Evolutionary conservation across 2,888 invertebrate species (phyloP), one percentile per base, ranked within the genome.

Genomic region (Agrochola litura): DNA sequence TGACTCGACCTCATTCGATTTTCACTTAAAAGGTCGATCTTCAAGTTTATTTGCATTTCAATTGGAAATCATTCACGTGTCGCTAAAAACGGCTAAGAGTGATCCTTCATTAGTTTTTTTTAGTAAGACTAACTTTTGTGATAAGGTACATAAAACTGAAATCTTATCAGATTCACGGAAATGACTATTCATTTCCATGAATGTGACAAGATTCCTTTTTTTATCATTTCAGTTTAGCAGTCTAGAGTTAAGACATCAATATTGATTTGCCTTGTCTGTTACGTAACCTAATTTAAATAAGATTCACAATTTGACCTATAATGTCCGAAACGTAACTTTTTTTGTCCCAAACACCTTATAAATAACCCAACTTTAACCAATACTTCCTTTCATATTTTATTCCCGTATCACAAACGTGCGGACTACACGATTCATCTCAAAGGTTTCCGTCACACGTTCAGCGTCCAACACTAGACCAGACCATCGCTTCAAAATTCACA

Each of bases 401-500:
- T 72, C 58, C 58, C 22, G 43, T 49, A 65, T 76, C 46, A 63
- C 58, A 68, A 61, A 72, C 69, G 66, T 77, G 63, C 12, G 0
- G 43, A 49, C 61, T 69, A 37, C 43, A 73, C 25, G 49, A 81
- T 69, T 63, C 54, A 67, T 81, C 65, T 63, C 61, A 19, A 68
- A 73, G 56, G 41, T 12, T 70, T 25, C 25, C 10, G 67, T 67
- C 41, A 72, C 65, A 75, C 12, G 66, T 80, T 52, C 25, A 46
- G 69, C 46, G 41, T 77, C 52, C 41, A 43, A 63, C 58, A 61
- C 73, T 56, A 65, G 69, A 61, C n/a, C 46, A 67, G 65, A 67
- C 61, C 54, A 54, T 73, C 49, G 60, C 58, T 76, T 82, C 46
- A 65, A 74, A 76, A 85, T 81, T 87, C 80, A 80, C 73, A 67